Percentiles rank a stretch among this genome's conserved stretches.
Evolutionary conservation across 2,113 vertebrate genomes (phyloP).

Genomic region (Pelodiscus sinensis): DNA sequence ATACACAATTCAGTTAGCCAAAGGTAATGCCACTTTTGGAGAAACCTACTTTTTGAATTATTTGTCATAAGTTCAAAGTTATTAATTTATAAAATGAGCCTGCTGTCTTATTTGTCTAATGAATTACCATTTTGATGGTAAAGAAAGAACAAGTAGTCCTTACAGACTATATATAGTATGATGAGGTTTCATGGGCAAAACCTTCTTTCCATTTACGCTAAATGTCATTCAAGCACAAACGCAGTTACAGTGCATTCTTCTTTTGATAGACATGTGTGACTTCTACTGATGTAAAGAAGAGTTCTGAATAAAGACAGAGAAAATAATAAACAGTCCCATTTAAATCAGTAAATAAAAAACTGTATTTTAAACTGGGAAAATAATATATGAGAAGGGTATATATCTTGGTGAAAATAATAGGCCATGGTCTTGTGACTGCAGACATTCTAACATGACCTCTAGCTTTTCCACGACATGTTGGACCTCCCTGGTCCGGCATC

Average conservation of each 20-base stretch:
- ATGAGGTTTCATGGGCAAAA: no score
- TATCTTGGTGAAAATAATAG: background rate
- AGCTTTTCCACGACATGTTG: background rate
- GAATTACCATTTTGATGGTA: conserved; percentile 57
- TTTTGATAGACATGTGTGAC: background rate
- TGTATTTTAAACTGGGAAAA: rapidly evolving
- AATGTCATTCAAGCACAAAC: conserved; percentile 31
- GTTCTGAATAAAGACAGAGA: background rate
- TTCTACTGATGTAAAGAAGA: background rate
- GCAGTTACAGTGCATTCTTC: background rate
- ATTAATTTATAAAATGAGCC: conserved; percentile 70
- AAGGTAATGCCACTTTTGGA: conserved; percentile 59
- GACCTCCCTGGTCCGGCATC: no score
- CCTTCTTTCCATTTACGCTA: background rate
- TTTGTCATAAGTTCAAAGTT: conserved; percentile 70
- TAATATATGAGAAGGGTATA: background rate
- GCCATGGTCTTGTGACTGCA: rapidly evolving
- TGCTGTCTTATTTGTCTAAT: conserved; percentile 70
- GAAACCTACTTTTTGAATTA: conserved; percentile 53
- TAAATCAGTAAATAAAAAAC: background rate
- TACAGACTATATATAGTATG: no score
- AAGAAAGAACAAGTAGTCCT: background rate
- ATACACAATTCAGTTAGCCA: conserved; percentile 60
- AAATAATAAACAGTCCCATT: background rate
- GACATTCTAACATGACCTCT: no score